These are phyloP conservation scores for Donacobius atricapilla DNA, from an alignment of 2,113 vertebrate species.

Conservation along the genomic window DNA sequence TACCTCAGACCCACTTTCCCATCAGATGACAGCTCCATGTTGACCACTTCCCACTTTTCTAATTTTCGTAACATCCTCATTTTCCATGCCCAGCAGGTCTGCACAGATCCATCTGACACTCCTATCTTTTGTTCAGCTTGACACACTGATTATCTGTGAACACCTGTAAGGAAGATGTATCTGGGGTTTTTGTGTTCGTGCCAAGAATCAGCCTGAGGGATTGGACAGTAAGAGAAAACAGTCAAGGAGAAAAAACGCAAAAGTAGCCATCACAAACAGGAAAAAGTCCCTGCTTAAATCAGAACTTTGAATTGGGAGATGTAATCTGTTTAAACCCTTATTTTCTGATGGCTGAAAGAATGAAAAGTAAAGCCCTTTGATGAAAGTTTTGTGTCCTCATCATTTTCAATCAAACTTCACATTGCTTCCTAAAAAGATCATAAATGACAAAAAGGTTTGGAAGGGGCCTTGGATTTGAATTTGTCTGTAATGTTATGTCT, in stretches of 20 bases:
- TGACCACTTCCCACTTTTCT: not conserved
- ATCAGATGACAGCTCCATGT: not conserved
- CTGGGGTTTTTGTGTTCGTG: not conserved
- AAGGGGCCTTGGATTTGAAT: not conserved
- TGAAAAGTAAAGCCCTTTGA: not conserved
- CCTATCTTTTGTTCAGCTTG: not conserved
- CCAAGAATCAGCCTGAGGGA: not conserved
- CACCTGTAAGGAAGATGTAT: not conserved
- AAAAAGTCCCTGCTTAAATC: not conserved
- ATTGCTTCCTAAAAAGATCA: not conserved
- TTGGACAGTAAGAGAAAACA: not conserved
- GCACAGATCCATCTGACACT: not conserved
- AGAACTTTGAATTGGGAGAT: not conserved
- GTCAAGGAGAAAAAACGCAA: not conserved
- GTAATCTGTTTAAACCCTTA: not conserved
- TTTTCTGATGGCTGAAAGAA: not conserved
- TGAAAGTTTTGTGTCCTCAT: not conserved
- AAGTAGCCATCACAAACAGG: not conserved
- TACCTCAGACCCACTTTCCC: not conserved
- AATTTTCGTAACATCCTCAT: not conserved
- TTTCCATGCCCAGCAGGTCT: not conserved
- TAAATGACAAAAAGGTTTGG: not conserved
- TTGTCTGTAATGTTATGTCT: not conserved
- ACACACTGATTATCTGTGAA: not conserved
- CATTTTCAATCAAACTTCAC: not conserved